Evolutionary conservation across 2,113 vertebrate species (phyloP).

Genomic region (Malaclemys terrapin): DNA sequence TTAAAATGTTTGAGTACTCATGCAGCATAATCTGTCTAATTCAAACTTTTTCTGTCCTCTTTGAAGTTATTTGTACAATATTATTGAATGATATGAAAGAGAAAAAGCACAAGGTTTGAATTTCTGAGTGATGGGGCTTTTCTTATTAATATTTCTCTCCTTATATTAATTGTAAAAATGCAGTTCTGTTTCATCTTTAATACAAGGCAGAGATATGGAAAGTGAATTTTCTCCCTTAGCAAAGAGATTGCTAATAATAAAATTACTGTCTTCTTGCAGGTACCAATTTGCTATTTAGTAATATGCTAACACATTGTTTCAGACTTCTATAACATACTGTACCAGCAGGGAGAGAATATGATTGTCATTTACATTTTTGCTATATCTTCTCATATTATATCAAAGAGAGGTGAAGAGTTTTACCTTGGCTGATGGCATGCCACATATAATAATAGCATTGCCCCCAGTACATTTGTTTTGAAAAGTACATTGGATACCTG

Average conservation of each 20-base stretch:
- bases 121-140: constrained; percentile 13
- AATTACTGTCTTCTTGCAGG: constrained; percentile 38
- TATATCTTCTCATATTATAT: not conserved
- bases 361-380: constrained; percentile 27
- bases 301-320: constrained; percentile 22
- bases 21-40: constrained; percentile 17
- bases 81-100: constrained; percentile 30
- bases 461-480: not conserved
- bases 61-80: constrained; percentile 42
- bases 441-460: not conserved
- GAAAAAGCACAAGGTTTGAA: constrained; percentile 16
- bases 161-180: constrained; percentile 59
- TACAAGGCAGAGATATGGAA: constrained; percentile 28
- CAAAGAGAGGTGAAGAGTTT: not conserved
- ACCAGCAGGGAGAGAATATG: constrained; percentile 5
- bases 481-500: not conserved
- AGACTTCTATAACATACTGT: constrained; percentile 5
- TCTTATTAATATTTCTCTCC: constrained; percentile 31
- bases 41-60: not conserved
- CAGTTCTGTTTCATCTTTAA: constrained; percentile 66
- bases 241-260: constrained; percentile 45
- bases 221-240: constrained; percentile 30
- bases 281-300: constrained; percentile 55
- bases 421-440: not conserved
- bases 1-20: not conserved